Conservation (phyloP, 2,113 vertebrate genomes). For the Parotia lawesii region DNA sequence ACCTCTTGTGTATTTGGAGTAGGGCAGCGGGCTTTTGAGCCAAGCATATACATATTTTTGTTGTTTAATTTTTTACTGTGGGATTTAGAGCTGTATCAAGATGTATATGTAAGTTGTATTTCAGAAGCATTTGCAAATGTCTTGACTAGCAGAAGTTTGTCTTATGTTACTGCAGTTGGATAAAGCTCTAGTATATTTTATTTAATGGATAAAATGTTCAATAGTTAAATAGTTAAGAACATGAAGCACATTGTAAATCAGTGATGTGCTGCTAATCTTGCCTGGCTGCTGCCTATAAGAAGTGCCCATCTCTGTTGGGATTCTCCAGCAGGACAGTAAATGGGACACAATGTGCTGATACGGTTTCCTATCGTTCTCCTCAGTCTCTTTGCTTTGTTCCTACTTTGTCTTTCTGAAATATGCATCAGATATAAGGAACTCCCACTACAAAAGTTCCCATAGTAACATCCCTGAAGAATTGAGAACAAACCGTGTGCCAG, state of each 20-base stretch:
- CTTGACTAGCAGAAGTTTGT: not conserved
- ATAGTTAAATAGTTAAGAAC: not conserved
- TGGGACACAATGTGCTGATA: not conserved
- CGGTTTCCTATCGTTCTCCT: not conserved
- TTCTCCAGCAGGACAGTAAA: not conserved
- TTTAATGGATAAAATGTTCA: not conserved
- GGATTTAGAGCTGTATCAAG: not conserved
- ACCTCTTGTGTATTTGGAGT: not conserved
- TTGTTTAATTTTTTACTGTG: not conserved
- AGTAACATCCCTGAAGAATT: not conserved
- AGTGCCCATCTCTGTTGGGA: not conserved
- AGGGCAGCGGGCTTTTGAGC: not conserved
- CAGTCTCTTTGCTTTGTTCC: not conserved
- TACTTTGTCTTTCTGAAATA: not conserved
- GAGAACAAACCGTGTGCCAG: not conserved
- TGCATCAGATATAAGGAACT: not conserved
- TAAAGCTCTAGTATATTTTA: not conserved
- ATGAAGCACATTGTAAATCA: rapidly evolving
- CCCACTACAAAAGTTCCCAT: not conserved
- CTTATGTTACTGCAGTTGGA: not conserved
- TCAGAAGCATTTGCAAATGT: not conserved
- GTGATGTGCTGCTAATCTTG: not conserved
- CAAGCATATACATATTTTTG: not conserved
- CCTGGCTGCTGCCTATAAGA: not conserved
- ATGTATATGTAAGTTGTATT: not conserved